Percentiles rank a stretch among this genome's conserved stretches.
Evolutionary conservation across 2,113 vertebrate species (phyloP).

Genomic region (Misgurnus anguillicaudatus): DNA sequence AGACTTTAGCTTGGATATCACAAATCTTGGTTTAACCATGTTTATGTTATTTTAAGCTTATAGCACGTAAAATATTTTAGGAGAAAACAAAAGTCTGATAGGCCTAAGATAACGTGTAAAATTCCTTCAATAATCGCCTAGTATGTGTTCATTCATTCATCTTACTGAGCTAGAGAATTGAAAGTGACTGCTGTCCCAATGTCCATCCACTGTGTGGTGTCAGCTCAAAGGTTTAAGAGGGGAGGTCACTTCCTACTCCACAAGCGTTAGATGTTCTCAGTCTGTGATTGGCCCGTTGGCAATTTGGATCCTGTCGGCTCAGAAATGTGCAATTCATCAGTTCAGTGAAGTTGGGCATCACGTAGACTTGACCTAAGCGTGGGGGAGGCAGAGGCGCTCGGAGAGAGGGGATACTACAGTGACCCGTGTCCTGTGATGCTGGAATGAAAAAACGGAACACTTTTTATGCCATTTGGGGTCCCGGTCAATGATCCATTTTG

Average conservation of each 20-base stretch:
- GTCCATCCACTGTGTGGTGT: conserved; percentile 12
- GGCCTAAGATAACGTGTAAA: too few relatives aligned
- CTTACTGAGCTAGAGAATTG: too few relatives aligned
- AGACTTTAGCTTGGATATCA: too few relatives aligned
- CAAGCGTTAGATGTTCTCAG: conserved; percentile 67
- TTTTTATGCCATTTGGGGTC: conserved; percentile 25
- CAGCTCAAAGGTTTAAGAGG: conserved; percentile 13
- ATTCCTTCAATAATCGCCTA: not conserved
- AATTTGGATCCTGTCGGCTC: conserved; percentile 62
- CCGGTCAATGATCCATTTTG: conserved; percentile 18
- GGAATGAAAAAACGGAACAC: conserved; percentile 38
- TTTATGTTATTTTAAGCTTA: too few relatives aligned
- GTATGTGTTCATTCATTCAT: too few relatives aligned
- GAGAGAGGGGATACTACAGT: conserved; percentile 51
- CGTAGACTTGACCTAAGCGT: conserved; percentile 69
- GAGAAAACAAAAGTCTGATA: too few relatives aligned
- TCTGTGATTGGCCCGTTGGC: conserved; percentile 71
- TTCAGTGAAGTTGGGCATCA: conserved; percentile 67
- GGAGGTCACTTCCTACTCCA: conserved; percentile 40
- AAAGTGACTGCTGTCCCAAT: not conserved
- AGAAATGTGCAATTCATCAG: conserved; percentile 79
- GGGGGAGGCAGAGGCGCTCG: conserved; percentile 52
- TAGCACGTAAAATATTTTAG: too few relatives aligned
- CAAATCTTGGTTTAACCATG: too few relatives aligned
- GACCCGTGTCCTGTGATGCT: conserved; percentile 34